Conservation (phyloP, 2,888 invertebrate species). For the Ophion slaviceki region DNA sequence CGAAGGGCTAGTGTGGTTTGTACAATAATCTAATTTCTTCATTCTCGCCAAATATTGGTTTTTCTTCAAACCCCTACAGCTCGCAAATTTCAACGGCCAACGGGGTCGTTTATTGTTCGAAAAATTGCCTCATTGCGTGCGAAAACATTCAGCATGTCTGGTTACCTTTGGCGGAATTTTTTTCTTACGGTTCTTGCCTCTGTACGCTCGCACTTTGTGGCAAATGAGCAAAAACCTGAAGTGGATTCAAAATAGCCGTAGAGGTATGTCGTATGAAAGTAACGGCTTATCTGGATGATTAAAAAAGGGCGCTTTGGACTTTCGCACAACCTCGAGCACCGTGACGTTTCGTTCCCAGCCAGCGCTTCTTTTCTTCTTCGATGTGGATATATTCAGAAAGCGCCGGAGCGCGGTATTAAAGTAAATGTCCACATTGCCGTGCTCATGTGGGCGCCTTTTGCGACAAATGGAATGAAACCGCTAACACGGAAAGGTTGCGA, state of each 20-base stretch:
- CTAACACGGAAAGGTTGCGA: no score
- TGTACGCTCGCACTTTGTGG: neutral
- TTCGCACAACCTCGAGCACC: constrained; percentile 11
- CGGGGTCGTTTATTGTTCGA: neutral
- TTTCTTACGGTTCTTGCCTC: neutral
- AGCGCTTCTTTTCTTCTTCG: constrained; percentile 23
- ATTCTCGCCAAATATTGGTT: neutral
- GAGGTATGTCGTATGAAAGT: neutral
- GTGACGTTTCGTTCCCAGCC: constrained; percentile 26
- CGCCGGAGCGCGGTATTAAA: constrained; percentile 54
- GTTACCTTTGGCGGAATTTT: neutral
- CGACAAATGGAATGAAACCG: constrained; percentile 5
- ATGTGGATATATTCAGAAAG: constrained; percentile 63
- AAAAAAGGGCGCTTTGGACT: neutral
- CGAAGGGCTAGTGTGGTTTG: constrained; percentile 13
- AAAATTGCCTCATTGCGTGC: neutral
- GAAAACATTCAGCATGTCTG: neutral
- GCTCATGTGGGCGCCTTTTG: constrained; percentile 8
- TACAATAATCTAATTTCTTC: constrained; percentile 18
- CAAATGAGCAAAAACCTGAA: constrained; percentile 19
- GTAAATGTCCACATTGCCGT: constrained; percentile 20
- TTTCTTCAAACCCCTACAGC: neutral
- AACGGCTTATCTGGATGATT: no score
- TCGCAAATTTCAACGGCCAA: neutral
- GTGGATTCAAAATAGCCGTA: constrained; percentile 1